A percentile compares a stretch with the other conserved stretches of the same genome.
Evolutionary conservation across 53 echinoderm and acorn worm species (phyloP).

Genomic region (Zoroaster sp.): DNA sequence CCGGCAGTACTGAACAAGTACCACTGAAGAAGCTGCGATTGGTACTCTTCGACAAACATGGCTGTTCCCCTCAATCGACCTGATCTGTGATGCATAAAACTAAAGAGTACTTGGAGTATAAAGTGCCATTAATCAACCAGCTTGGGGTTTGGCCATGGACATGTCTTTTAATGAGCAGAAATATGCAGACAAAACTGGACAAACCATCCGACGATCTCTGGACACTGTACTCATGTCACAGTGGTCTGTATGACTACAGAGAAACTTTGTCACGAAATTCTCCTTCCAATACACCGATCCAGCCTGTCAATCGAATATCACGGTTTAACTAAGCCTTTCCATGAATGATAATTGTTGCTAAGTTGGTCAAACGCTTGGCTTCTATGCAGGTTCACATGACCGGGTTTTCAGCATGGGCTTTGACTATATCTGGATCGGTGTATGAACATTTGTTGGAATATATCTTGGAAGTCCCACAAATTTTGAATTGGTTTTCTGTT

Average conservation of each 20-base stretch:
- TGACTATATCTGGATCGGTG: too few species aligned
- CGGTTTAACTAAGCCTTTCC: too few species aligned
- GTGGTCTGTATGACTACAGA: slow-evolving; percentile 30
- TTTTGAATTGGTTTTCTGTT: too few species aligned
- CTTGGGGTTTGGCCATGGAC: background rate
- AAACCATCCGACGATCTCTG: background rate
- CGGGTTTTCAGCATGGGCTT: too few species aligned
- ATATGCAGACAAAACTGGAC: background rate
- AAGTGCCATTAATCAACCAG: background rate
- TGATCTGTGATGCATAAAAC: background rate
- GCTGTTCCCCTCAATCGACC: background rate
- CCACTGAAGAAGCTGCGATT: background rate
- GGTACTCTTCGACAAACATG: background rate
- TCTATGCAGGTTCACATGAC: too few species aligned
- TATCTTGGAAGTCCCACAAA: too few species aligned
- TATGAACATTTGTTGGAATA: too few species aligned
- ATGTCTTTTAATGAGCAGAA: background rate
- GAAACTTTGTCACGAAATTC: slow-evolving; percentile 31
- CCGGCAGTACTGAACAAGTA: too few species aligned
- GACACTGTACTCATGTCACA: background rate
- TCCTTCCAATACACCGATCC: too few species aligned
- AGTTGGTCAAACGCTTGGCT: too few species aligned
- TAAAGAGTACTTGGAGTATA: background rate
- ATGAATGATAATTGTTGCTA: too few species aligned
- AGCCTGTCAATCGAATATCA: too few species aligned